Percentiles rank a stretch among this genome's conserved stretches.
Evolutionary conservation across 2,888 invertebrate species (phyloP).

Genomic region (Zootermopsis nevadensis): DNA sequence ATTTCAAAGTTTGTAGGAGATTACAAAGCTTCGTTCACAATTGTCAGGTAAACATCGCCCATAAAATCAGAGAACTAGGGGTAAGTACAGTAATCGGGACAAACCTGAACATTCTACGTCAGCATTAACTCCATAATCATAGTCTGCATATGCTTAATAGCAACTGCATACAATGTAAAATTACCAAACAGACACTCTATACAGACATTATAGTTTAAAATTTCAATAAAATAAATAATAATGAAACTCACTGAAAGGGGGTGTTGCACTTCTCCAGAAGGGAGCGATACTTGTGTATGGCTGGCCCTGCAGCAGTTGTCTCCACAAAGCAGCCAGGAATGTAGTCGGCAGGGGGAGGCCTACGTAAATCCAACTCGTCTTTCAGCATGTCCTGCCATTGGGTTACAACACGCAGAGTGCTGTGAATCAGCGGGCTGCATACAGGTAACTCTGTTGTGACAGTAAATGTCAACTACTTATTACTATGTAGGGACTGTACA

Average conservation of each 20-base stretch:
- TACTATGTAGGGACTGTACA: neutral
- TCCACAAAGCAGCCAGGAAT: conserved; percentile 93
- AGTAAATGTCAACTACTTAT: neutral
- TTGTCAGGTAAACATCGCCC: too few species aligned
- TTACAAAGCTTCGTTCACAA: too few species aligned
- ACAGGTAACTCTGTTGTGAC: conserved; percentile 79
- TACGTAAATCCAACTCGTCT: conserved; percentile 79
- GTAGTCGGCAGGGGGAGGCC: conserved; percentile 85
- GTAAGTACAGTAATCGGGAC: too few species aligned
- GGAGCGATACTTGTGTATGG: conserved; percentile 92
- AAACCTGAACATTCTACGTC: too few species aligned
- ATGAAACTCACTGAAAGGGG: conserved; percentile 79
- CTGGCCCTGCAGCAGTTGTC: conserved; percentile 77
- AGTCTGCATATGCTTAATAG: too few species aligned
- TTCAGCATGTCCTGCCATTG: conserved; percentile 89
- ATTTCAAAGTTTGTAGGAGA: too few species aligned
- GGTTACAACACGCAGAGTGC: conserved; percentile 84
- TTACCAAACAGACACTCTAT: neutral
- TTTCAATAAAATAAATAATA: neutral
- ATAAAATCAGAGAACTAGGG: too few species aligned
- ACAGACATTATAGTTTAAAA: neutral
- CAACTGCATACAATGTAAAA: too few species aligned
- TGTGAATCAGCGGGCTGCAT: conserved; percentile 92
- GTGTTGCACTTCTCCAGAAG: conserved; percentile 93
- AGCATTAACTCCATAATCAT: too few species aligned